Evolutionary conservation across 2,797 vertebrate species (phyloP).

Genomic region (Podarcis siculus): DNA sequence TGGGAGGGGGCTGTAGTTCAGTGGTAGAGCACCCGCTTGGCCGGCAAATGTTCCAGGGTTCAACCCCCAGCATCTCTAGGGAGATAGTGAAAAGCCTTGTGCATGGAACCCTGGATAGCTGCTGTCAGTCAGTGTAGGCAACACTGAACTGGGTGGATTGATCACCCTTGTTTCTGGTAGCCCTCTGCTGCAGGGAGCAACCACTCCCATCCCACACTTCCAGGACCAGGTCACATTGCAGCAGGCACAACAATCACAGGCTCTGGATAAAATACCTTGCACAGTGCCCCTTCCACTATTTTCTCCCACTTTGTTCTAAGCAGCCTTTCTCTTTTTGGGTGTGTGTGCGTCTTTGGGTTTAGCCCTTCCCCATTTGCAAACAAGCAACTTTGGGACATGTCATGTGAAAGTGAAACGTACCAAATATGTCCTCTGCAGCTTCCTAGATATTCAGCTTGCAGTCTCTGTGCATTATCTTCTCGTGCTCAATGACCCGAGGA

Average conservation of each 20-base stretch:
- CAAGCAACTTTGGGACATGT: slow-evolving; percentile 15
- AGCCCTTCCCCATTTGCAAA: neutral
- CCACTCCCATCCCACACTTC: neutral
- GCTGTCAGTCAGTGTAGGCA: neutral
- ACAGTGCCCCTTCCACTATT: accelerated
- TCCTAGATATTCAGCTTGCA: neutral
- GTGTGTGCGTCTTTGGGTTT: neutral
- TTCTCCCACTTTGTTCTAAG: neutral
- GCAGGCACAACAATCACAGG: slow-evolving; percentile 51
- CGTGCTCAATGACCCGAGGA: slow-evolving; percentile 8
- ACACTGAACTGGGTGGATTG: neutral
- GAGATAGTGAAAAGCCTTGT: no score
- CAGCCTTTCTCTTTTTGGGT: neutral
- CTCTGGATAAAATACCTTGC: neutral
- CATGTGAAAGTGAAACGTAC: neutral
- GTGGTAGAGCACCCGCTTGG: neutral
- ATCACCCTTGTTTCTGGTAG: slow-evolving; percentile 33
- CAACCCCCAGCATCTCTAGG: no score
- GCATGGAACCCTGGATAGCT: neutral
- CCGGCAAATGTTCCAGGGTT: neutral
- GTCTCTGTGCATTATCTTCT: neutral
- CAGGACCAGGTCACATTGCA: neutral
- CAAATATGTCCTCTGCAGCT: neutral
- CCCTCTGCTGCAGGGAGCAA: slow-evolving; percentile 4
- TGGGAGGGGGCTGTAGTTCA: neutral